Evolutionary conservation across 2,888 invertebrate genomes (phyloP), one percentile per base, ranked within the genome.

Genomic region (Drosophila prolongata): DNA sequence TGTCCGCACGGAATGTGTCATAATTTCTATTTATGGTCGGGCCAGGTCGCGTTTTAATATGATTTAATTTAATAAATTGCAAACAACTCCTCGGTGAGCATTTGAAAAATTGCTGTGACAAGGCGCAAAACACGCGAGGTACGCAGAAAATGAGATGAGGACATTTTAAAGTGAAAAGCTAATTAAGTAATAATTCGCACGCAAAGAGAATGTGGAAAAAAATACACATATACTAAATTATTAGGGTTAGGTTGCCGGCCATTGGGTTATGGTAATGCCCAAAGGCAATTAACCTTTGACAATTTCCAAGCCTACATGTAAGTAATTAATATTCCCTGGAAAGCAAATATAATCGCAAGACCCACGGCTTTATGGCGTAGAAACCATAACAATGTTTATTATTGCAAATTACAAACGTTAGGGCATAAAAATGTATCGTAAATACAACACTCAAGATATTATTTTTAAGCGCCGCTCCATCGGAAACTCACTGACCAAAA

Each of bases 31-130:
- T 86, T 83, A 85, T 78, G 87, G 87, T 80, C 67, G 65, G 19
- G 53, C 74, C 80, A 71, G 75, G 78, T 79, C 73, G 61, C 79
- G 71, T 79, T 62, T 75, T 81, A 78, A 72, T 78, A 82, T 86
- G 85, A 87, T 85, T 85, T 87, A 79, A 87, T 86, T 86, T 81
- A 74, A 81, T 83, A 81, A 81, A 86, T 87, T 80, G 76, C 87
- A 78, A 66, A 72, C 78, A 76, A 70, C 72, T 79, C 76, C 80
- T 73, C 76, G 52, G 68, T 65, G 77, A 76, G 59, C 78, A 80
- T 79, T 86, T 79, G 50, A 73, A 72, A 78, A 78, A 77, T 76
- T 66, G 46, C 57, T 53, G 56, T 43, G 56, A 59, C 76, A 76
- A 57, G 72, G 40, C 54, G 42, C 34, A 44, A 66, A 78, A 75